Base-by-base conservation (phyloP, 64 coral and sea anemone species). In the Cladopsammia gracilis region DNA sequence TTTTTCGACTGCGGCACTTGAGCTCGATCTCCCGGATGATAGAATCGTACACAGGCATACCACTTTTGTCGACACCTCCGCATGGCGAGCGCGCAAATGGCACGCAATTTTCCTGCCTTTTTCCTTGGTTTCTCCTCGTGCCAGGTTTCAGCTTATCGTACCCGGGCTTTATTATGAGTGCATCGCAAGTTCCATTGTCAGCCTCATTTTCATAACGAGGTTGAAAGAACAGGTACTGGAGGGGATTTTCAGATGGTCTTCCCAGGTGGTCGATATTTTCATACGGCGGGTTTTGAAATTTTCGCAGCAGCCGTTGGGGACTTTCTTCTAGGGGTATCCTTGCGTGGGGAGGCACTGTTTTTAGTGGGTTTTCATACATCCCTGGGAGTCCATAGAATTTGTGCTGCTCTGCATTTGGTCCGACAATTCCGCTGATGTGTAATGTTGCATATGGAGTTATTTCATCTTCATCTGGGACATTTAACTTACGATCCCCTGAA, bases 341-440 rank as follows among this genome's bases (percentile, higher is more conserved):
- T 22, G 42, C 7, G 15, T 50, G 45, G 59, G 48, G 48, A 5
- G 80, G 61, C 16, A 65, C 13, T 42, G 80, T 12, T 66, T 66
- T 83, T 5, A 83, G 80, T 48, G 61, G 80, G 9, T 83, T 83
- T 23, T 83, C 61, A 46, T 83, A 83, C 80, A 83, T 67, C 4
- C 80, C 62, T 12, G 80, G 60, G 16, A 66, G 19, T n/a, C 43
- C 10, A 67, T 44, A 83, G 3, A 1, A 0, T 7, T 66, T 49
- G 18, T 12, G 8, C 20, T 64, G 8, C 20, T 64, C 59, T 7
- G 19, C 6, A 48, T 49, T 50, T 67, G 18, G 19, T 16, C 16
- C 18, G 6, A 83, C 64, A 67, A 83, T 23, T 4, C 45, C 61
- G 12, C 61, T 83, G 80, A 83, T 22, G 44, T 64, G 60, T 5